These are phyloP conservation scores for Tenthredo scrophulariae DNA, from an alignment of 2,888 invertebrate species.

Conservation along the genomic window DNA sequence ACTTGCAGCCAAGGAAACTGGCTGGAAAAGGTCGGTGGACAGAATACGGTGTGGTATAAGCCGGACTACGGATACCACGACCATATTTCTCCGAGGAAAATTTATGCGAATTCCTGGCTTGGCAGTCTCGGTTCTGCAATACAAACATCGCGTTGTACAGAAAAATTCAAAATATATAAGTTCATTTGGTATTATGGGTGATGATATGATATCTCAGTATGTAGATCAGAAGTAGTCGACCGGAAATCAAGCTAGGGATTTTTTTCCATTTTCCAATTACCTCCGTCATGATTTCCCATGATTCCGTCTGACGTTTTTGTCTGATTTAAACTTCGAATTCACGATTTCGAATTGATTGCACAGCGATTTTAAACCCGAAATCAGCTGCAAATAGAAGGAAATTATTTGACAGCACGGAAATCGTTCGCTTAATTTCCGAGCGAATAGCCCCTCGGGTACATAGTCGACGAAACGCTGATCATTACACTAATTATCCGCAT, in stretches of 20 bases:
- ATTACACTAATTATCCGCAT: slow-evolving; percentile 20
- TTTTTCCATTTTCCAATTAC: not conserved
- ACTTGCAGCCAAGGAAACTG: slow-evolving; percentile 16
- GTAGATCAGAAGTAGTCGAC: not conserved
- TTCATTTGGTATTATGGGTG: not conserved
- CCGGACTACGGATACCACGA: slow-evolving; percentile 25
- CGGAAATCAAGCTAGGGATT: not conserved
- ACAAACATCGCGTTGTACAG: not conserved
- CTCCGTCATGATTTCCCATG: not conserved
- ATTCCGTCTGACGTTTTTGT: not conserved
- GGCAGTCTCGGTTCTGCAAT: not conserved
- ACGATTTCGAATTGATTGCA: not conserved
- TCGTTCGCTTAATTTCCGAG: slow-evolving; percentile 4
- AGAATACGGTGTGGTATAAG: slow-evolving; percentile 7
- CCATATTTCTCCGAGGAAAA: slow-evolving; percentile 32
- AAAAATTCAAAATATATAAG: not conserved
- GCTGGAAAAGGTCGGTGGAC: not conserved
- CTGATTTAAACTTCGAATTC: not conserved
- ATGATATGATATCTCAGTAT: not conserved
- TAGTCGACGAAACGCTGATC: not conserved
- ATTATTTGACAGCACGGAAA: not conserved
- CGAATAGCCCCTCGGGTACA: not conserved
- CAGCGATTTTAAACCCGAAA: not conserved
- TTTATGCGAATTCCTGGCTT: slow-evolving; percentile 18
- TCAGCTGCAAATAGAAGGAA: not conserved